phyloP scores from a whole-genome alignment of 2,888 invertebrate genomes.

The Tipula confusa region DNA sequence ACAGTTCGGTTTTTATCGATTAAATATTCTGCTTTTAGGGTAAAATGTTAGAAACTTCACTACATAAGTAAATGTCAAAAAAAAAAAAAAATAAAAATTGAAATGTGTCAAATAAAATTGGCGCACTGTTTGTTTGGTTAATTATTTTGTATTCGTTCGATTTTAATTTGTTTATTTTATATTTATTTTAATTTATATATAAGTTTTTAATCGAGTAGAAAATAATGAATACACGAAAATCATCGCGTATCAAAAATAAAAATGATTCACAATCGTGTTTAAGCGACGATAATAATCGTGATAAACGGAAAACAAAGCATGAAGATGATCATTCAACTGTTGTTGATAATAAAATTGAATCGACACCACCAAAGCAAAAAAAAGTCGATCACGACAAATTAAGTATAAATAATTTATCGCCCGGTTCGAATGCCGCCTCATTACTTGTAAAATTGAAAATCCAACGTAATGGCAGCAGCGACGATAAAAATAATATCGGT shows the following conservation, averaged over 20 bases:
- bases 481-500: slow-evolving; percentile 31
- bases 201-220: neutral
- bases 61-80: neutral
- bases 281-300: neutral
- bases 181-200: neutral
- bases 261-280: neutral
- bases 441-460: slow-evolving; percentile 14
- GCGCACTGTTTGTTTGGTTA: neutral
- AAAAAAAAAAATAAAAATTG: too few species aligned
- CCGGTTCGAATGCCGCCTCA: neutral
- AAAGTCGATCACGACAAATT: slow-evolving; percentile 32
- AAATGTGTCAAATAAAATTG: neutral
- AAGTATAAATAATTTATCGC: slow-evolving; percentile 36
- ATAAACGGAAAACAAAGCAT: neutral
- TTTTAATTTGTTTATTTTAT: neutral
- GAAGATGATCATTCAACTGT: neutral
- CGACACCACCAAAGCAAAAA: slow-evolving; percentile 46
- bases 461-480: neutral
- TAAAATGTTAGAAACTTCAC: neutral
- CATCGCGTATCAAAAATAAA: neutral
- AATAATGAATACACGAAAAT: neutral
- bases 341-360: neutral
- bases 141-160: neutral
- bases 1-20: neutral
- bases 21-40: neutral